These are phyloP conservation scores for Axinella damicornis DNA, from an alignment of 37 sponge, comb jelly and placozoan genomes.

Conservation along the genomic window DNA sequence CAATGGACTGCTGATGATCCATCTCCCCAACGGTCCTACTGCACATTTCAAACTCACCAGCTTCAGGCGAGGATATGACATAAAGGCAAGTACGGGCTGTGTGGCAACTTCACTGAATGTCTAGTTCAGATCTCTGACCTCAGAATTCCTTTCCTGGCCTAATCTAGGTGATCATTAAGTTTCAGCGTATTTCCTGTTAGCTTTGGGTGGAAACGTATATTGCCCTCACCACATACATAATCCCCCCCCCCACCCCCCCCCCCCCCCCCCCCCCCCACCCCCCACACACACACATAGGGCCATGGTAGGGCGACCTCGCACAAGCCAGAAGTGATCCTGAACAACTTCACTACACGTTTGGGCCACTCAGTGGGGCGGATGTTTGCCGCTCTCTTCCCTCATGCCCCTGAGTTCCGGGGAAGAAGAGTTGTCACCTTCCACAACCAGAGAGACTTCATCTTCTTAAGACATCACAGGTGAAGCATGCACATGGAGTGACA, in stretches of 20 bases:
- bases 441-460: conserved; percentile 97
- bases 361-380: conserved; percentile 95
- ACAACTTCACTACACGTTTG: conserved; percentile 93
- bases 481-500: not conserved
- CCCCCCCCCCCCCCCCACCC: too few relatives aligned
- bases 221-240: too few relatives aligned
- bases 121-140: not conserved
- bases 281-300: too few relatives aligned
- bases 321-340: conserved; percentile 94
- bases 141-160: too few relatives aligned
- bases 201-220: too few relatives aligned
- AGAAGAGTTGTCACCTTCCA: conserved; percentile 95
- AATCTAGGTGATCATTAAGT: too few relatives aligned
- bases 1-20: conserved; percentile 90
- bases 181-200: too few relatives aligned
- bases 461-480: conserved; percentile 98
- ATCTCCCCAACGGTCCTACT: conserved; percentile 96
- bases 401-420: conserved; percentile 94
- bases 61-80: conserved; percentile 78
- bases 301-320: conserved; percentile 86
- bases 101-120: too few relatives aligned
- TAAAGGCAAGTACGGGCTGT: conserved; percentile 87
- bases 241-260: too few relatives aligned
- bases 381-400: conserved; percentile 92
- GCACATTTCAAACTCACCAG: conserved; percentile 94